A percentile compares a stretch with the other conserved stretches of the same genome.
phyloP scores from a whole-genome alignment of 2,113 vertebrate genomes.

The Psilopogon haemacephalus region DNA sequence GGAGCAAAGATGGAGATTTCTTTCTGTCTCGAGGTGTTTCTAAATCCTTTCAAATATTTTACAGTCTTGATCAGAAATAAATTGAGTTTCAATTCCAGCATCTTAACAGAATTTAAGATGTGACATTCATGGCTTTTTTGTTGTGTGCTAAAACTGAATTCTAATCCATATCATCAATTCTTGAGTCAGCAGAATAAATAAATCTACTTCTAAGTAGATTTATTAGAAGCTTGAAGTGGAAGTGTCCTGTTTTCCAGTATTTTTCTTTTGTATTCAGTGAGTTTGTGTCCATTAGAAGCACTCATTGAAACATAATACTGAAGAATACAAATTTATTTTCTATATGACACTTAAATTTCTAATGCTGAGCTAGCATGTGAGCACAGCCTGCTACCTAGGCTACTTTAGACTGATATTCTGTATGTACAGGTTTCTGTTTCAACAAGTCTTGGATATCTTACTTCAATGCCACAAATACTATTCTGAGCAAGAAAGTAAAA shows the following conservation, averaged over 20 bases:
- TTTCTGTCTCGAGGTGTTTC: neutral
- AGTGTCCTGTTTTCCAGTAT: neutral
- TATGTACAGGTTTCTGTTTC: neutral
- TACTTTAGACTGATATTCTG: neutral
- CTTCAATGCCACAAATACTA: neutral
- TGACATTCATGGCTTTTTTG: neutral
- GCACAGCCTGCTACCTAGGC: neutral
- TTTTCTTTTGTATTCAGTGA: neutral
- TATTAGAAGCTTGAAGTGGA: slow-evolving; percentile 3
- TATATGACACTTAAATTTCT: slow-evolving; percentile 26
- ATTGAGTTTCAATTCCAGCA: neutral
- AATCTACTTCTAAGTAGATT: neutral
- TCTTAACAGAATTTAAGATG: neutral
- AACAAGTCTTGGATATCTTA: neutral
- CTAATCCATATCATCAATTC: neutral
- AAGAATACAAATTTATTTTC: slow-evolving; percentile 52
- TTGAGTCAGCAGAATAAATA: slow-evolving; percentile 20
- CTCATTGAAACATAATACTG: neutral
- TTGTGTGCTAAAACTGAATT: neutral
- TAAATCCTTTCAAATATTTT: neutral
- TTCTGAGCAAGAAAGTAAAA: neutral
- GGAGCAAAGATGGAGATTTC: neutral
- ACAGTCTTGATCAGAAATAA: neutral
- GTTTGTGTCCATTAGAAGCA: neutral
- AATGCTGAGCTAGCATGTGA: neutral